Evolutionary conservation across 2,113 vertebrate species (phyloP).

Genomic region (Semicossyphus pulcher): DNA sequence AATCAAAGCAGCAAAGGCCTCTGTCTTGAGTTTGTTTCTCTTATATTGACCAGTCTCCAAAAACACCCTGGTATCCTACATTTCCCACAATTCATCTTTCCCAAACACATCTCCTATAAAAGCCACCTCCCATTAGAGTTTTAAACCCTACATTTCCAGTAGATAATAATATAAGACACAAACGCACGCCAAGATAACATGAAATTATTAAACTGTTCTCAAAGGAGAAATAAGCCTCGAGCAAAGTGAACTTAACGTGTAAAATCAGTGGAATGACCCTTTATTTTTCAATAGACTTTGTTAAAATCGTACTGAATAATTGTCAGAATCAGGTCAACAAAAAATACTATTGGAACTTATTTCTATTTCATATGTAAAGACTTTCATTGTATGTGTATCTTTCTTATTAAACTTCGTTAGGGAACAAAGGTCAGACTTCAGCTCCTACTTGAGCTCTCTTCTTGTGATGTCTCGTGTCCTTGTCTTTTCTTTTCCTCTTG

Average conservation of each 20-base stretch:
- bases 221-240: rapidly evolving
- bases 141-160: background rate
- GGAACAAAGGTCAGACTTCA: background rate
- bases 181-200: background rate
- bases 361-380: background rate
- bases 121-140: background rate
- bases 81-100: slow-evolving; percentile 6
- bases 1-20: slow-evolving; percentile 2
- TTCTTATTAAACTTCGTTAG: background rate
- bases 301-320: background rate
- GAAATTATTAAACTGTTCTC: background rate
- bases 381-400: background rate
- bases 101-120: background rate
- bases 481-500: background rate
- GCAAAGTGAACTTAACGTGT: background rate
- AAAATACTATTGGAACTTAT: background rate
- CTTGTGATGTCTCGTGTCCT: background rate
- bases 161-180: background rate
- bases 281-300: background rate
- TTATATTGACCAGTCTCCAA: background rate
- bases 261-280: background rate
- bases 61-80: background rate
- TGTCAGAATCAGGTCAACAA: background rate
- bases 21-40: background rate
- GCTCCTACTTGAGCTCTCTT: background rate